Percentiles rank a stretch among this genome's conserved stretches.
Evolutionary conservation across 2,888 invertebrate species (phyloP).

Genomic region (Drosophila fungiperda): DNA sequence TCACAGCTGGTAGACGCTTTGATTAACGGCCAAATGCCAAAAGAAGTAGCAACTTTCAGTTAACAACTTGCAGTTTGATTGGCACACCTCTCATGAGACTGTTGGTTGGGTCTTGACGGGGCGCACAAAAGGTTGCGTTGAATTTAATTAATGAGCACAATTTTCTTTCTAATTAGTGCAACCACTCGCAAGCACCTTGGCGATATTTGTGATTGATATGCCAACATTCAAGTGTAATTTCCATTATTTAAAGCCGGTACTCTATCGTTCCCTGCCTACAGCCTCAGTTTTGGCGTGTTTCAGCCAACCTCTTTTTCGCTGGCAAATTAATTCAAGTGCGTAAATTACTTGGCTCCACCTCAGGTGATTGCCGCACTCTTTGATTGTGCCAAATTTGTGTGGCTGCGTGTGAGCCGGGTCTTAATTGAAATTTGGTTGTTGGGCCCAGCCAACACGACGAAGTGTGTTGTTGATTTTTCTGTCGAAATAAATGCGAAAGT

Average conservation of each 20-base stretch:
- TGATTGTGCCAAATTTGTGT: constrained; percentile 17
- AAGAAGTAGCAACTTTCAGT: constrained; percentile 42
- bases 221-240: constrained; percentile 53
- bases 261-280: not conserved
- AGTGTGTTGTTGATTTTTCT: constrained; percentile 50
- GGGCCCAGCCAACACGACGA: not conserved
- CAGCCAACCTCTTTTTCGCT: constrained; percentile 52
- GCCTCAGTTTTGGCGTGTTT: not conserved
- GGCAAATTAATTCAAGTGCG: constrained; percentile 77
- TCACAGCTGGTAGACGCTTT: constrained; percentile 54
- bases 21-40: constrained; percentile 67
- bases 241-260: constrained; percentile 40
- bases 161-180: constrained; percentile 75
- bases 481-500: constrained; percentile 26
- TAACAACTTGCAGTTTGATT: constrained; percentile 60
- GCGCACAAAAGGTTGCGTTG: constrained; percentile 18
- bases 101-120: not conserved
- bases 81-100: constrained; percentile 24
- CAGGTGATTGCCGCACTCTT: constrained; percentile 68
- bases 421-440: constrained; percentile 65
- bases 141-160: constrained; percentile 74
- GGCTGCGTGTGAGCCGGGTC: constrained; percentile 41
- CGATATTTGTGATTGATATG: constrained; percentile 79
- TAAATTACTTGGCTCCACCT: constrained; percentile 74
- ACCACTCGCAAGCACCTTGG: constrained; percentile 46